Evolutionary conservation across 2,888 invertebrate species (phyloP).

Genomic region (Euplexia lucipara): DNA sequence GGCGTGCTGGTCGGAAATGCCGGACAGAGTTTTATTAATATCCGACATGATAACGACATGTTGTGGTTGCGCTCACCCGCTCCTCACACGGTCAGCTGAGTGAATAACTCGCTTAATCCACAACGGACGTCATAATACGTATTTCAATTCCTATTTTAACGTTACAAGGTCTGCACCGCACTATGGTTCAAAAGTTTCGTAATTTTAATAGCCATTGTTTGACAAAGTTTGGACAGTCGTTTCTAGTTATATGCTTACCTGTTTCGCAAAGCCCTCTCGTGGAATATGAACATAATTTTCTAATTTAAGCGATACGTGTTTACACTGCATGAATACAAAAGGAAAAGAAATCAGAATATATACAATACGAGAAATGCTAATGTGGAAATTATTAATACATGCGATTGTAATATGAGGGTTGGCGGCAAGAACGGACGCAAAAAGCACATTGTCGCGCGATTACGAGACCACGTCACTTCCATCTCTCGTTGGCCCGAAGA

Average conservation of each 20-base stretch:
- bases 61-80: slow-evolving; percentile 71
- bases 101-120: slow-evolving; percentile 80
- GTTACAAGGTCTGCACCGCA: slow-evolving; percentile 71
- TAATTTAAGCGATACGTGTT: slow-evolving; percentile 8
- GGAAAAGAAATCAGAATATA: slow-evolving; percentile 63
- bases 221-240: slow-evolving; percentile 48
- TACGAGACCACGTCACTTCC: slow-evolving; percentile 83
- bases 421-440: slow-evolving; percentile 56
- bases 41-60: slow-evolving; percentile 85
- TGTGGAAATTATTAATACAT: slow-evolving; percentile 67
- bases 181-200: slow-evolving; percentile 69
- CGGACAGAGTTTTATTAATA: slow-evolving; percentile 85
- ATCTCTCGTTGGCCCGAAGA: slow-evolving; percentile 82
- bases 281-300: slow-evolving; percentile 34
- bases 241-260: slow-evolving; percentile 26
- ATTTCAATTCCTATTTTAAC: slow-evolving; percentile 79
- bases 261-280: slow-evolving; percentile 26
- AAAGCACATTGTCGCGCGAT: slow-evolving; percentile 81
- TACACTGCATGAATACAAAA: slow-evolving; percentile 18
- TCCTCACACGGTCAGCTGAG: slow-evolving; percentile 78
- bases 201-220: slow-evolving; percentile 60
- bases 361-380: slow-evolving; percentile 61
- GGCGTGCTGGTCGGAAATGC: slow-evolving; percentile 76
- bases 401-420: slow-evolving; percentile 61
- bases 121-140: slow-evolving; percentile 72